A percentile compares a stretch with the other conserved stretches of the same genome.
phyloP scores from a whole-genome alignment of 1,140 invertebrate species.

The Potamilus streckersoni region DNA sequence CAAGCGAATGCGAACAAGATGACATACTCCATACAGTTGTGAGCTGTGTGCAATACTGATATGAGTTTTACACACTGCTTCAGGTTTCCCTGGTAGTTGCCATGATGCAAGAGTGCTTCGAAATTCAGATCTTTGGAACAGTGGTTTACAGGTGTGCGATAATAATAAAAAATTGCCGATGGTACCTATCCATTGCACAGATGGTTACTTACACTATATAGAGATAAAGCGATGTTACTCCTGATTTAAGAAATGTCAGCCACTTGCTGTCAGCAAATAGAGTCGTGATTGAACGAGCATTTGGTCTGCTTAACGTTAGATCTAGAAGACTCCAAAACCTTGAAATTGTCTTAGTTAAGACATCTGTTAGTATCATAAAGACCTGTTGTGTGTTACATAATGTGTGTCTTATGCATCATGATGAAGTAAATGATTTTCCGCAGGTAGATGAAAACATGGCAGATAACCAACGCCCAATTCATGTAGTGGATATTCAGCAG shows the following conservation, averaged over 20 bases:
- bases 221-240: slow-evolving; percentile 36
- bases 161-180: background rate
- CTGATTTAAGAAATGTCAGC: slow-evolving; percentile 24
- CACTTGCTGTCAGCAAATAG: slow-evolving; percentile 36
- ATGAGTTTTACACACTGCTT: slow-evolving; percentile 30
- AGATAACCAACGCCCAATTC: background rate
- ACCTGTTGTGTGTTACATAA: slow-evolving; percentile 62
- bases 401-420: slow-evolving; percentile 30
- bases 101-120: slow-evolving; percentile 36
- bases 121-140: slow-evolving; percentile 37
- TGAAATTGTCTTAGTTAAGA: no score
- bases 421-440: slow-evolving; percentile 23
- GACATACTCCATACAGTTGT: slow-evolving; percentile 18
- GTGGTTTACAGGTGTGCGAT: slow-evolving; percentile 17
- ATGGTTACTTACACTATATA: slow-evolving; percentile 34
- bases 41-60: slow-evolving; percentile 23
- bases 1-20: slow-evolving; percentile 35
- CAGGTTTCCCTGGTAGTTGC: slow-evolving; percentile 32
- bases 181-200: slow-evolving; percentile 30
- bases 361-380: slow-evolving; percentile 17
- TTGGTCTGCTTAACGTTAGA: no score
- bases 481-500: background rate
- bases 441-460: background rate
- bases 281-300: slow-evolving; percentile 14
- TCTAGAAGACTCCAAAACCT: no score